These are phyloP conservation scores for Dicentrarchus labrax DNA, from an alignment of 2,113 vertebrate genomes.

Conservation along the genomic window DNA sequence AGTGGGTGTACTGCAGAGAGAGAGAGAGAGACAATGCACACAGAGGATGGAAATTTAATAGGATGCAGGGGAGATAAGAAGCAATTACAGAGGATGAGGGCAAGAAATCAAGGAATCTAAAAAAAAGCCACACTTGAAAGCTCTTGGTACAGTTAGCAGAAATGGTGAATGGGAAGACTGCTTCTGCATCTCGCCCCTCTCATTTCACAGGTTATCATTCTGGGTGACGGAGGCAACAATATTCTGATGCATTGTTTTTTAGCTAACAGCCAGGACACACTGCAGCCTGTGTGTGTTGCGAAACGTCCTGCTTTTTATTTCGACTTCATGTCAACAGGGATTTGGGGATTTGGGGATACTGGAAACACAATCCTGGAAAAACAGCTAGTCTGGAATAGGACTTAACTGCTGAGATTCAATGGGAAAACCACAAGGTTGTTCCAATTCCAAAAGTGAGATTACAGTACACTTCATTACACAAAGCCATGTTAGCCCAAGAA, in stretches of 20 bases:
- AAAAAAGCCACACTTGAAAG: background rate
- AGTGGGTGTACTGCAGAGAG: constrained; percentile 44
- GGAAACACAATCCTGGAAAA: constrained; percentile 15
- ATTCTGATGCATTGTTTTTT: too few species aligned
- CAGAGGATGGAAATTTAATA: background rate
- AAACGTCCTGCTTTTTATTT: too few species aligned
- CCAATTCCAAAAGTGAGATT: background rate
- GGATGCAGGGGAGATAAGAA: background rate
- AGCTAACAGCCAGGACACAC: too few species aligned
- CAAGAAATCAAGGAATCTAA: background rate
- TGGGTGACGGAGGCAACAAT: too few species aligned
- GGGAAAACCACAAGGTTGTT: background rate
- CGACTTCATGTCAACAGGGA: too few species aligned
- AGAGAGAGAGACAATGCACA: background rate
- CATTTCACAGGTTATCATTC: too few species aligned
- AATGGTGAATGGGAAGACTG: too few species aligned
- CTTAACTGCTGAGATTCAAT: background rate
- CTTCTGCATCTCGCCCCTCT: too few species aligned
- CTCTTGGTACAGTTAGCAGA: too few species aligned
- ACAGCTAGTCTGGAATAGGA: constrained; percentile 6
- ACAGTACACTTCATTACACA: too few species aligned
- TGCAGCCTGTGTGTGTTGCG: too few species aligned
- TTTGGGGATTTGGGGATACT: constrained; percentile 4
- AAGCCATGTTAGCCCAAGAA: too few species aligned
- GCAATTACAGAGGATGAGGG: background rate